Evolutionary conservation across 2,888 invertebrate genomes (phyloP).

Genomic region (Ptilodon capucinus): DNA sequence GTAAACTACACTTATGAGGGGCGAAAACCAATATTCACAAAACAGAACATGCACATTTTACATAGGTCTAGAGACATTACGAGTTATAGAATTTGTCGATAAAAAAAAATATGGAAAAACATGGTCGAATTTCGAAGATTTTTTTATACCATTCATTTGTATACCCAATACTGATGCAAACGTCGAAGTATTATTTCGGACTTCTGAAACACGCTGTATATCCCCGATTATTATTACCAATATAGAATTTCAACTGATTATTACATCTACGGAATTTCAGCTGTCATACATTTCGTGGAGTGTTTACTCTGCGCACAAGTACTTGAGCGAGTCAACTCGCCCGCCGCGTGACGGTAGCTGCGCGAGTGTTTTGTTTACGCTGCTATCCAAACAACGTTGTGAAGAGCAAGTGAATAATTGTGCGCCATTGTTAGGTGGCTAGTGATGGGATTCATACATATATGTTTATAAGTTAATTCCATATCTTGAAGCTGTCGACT

Average conservation of each 20-base stretch:
- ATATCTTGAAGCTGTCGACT: background rate
- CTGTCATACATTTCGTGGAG: conserved; percentile 44
- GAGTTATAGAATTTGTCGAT: too few relatives aligned
- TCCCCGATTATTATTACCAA: background rate
- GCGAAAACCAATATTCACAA: too few relatives aligned
- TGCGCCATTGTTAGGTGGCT: conserved; percentile 47
- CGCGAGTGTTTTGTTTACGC: conserved; percentile 64
- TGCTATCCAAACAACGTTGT: conserved; percentile 58
- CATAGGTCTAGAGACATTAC: too few relatives aligned
- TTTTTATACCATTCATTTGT: too few relatives aligned
- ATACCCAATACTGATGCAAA: too few relatives aligned
- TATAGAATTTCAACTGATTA: conserved; percentile 20
- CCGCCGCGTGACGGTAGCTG: conserved; percentile 60
- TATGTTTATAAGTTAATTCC: background rate
- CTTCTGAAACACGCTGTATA: too few relatives aligned
- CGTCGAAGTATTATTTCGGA: too few relatives aligned
- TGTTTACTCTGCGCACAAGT: conserved; percentile 57
- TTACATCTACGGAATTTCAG: conserved; percentile 33
- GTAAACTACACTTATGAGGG: too few relatives aligned
- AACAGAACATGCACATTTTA: too few relatives aligned
- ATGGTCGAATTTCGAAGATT: too few relatives aligned
- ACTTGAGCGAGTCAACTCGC: conserved; percentile 55
- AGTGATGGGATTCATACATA: conserved; percentile 24
- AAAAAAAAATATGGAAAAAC: too few relatives aligned
- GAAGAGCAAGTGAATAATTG: conserved; percentile 59